Percentiles rank a stretch among this genome's conserved stretches.
Evolutionary conservation across 2,113 vertebrate species (phyloP).

Genomic region (Indri indri): DNA sequence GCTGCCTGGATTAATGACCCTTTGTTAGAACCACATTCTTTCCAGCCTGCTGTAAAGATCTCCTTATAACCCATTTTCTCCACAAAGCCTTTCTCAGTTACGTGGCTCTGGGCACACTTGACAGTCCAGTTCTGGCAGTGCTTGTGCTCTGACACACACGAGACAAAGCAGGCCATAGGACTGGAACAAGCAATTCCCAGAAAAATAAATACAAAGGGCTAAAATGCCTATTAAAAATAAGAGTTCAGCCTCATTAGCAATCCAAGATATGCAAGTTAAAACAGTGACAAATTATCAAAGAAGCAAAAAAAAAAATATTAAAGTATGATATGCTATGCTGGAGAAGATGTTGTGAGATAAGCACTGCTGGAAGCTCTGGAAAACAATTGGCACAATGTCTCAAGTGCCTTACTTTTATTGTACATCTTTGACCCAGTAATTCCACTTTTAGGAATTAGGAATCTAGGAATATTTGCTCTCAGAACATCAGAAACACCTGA

Average conservation of each 20-base stretch:
- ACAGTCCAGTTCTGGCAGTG: background rate
- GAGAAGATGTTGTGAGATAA: background rate
- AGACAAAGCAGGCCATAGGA: background rate
- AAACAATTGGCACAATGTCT: background rate
- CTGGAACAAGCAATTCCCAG: background rate
- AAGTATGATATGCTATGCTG: fast-evolving
- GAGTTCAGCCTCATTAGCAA: background rate
- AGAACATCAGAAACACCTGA: background rate
- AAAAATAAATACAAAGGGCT: background rate
- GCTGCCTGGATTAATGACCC: background rate
- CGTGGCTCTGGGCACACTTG: background rate
- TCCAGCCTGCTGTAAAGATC: background rate
- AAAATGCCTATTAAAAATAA: background rate
- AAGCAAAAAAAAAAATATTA: background rate
- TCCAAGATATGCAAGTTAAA: background rate
- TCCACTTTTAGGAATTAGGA: background rate
- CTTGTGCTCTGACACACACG: background rate
- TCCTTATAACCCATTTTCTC: background rate
- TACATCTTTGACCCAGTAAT: background rate
- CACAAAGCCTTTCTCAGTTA: background rate
- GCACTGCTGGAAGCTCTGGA: background rate
- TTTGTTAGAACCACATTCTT: background rate
- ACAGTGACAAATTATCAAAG: background rate
- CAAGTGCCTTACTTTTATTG: fast-evolving
- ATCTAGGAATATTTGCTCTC: background rate